phyloP scores from a whole-genome alignment of 2,113 vertebrate species.

The Catagonus wagneri region DNA sequence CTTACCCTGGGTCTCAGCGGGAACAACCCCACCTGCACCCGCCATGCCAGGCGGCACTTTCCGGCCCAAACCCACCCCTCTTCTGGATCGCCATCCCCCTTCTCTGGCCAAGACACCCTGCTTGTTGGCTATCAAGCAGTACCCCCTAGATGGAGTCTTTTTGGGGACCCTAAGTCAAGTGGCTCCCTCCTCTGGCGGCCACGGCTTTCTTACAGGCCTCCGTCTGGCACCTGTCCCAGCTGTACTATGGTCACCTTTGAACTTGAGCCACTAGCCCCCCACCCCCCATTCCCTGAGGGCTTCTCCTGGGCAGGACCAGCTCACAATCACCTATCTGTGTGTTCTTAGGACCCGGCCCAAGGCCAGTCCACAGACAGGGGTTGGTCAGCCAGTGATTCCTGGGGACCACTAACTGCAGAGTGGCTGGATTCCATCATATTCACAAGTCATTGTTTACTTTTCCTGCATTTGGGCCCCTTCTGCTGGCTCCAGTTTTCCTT shows the following conservation, averaged over 20 bases:
- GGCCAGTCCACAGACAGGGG: not conserved
- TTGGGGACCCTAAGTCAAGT: not conserved
- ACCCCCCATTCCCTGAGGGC: not conserved
- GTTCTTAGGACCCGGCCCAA: not conserved
- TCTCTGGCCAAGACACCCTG: not conserved
- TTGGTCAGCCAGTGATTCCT: not conserved
- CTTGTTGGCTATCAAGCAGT: not conserved
- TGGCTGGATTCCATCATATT: not conserved
- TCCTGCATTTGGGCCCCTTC: not conserved
- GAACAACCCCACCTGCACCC: not conserved
- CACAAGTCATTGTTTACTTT: not conserved
- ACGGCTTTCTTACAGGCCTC: not conserved
- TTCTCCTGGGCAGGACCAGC: not conserved
- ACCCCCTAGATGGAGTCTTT: not conserved
- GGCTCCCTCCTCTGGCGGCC: not conserved
- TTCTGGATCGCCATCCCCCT: not conserved
- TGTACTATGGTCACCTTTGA: not conserved
- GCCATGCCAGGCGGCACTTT: fast-evolving
- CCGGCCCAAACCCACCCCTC: not conserved
- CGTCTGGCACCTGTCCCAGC: not conserved
- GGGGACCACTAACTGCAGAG: not conserved
- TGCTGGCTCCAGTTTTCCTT: not conserved
- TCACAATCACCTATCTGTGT: not conserved
- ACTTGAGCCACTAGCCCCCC: not conserved
- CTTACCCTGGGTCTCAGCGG: not conserved